Base-by-base conservation (phyloP, 2,113 vertebrate species). In the Heteronetta atricapilla region DNA sequence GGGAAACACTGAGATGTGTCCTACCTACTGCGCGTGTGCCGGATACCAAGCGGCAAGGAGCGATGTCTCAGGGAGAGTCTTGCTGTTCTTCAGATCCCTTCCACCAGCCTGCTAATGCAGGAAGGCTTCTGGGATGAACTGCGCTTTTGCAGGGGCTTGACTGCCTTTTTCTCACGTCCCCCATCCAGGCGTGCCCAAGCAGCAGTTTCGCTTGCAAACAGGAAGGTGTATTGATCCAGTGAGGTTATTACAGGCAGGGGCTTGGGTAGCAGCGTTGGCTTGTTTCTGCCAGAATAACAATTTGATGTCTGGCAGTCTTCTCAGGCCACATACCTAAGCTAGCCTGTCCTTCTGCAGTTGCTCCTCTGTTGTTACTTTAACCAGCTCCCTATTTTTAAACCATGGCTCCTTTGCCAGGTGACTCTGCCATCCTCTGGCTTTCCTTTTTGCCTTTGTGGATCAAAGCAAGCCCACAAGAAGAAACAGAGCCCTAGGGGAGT, bases 331-430 rank as follows among this genome's bases (percentile, higher is more conserved):
- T 85, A 75, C 88, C 82, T 72, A 82, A 60, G 60, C 56, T 69
- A 77, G 64, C 82, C 52, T 90, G 79, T 52, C 85, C 90, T 91
- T 95, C 77, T 56, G 77, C 79, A 88, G 73, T 60, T 63, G 60
- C 50, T 86, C 1, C 60, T 80, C 64, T 78, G 31, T 62, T 13
- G 40, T 72, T 82, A 38, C 72, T 88, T 91, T 66, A 53, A 83
- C 59, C 16, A 69, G 48, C 59, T 90, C 60, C 76, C 86, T 95
- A 88, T 94, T 96, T 96, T 96, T 95, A 91, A 95, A 95, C 92
- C 77, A 58, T 21, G 36, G 63, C 82, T 93, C 58, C 70, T 90
- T 79, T 93, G 75, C 91, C 82, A 83, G 79, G 50, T 86, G 50
- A 78, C 92, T 60, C 48, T 86, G 73, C 69, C 69, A 72, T 52